Evolutionary conservation across 2,888 invertebrate species (phyloP), one percentile per base, ranked within the genome.

Genomic region (Drosophila formosana): DNA sequence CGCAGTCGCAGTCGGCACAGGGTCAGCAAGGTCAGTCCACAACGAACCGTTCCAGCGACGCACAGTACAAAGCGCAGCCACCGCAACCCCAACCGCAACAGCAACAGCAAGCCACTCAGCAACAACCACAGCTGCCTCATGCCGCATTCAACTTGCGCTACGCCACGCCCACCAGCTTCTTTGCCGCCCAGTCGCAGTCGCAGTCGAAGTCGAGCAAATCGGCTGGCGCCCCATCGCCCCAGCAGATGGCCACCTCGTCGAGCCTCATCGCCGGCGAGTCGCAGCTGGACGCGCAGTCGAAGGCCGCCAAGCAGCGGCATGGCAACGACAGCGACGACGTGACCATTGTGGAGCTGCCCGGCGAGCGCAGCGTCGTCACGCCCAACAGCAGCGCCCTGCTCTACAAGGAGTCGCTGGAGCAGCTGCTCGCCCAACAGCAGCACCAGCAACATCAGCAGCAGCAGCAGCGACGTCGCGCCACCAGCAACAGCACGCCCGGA

Each of bases 211-310:
- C 85, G 49, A 78, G 75, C 13, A 78, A 76, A 13, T 41, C 78
- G 72, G 61, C 85, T 37, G 85, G 82, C 37, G 83, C 89, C 28
- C 90, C 90, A n/a, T 91, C 92, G 64, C 91, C 91, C 1, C 87
- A 88, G 26, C 90, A 90, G 65, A 82, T 85, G 74, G 89, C 89
- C 65, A 86, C 80, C n/a, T 86, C 89, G 7, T 80, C 77, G 7
- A 68, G 4, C 37, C 3, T 75, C 7, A 55, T 69, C 9, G 68
- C 78, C 3, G 55, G 51, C 6, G 81, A 78, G 11, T 32, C 65
- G 4, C 75, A 77, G 45, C 73, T 41, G 23, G 63, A 11, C n/a
- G 37, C 11, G 18, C 18, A 45, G 9, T 9, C 45, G 41, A 69
- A 68, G 3, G 6, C 23, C 0, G 53, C 2, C 37, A 37, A 8